Conservation (phyloP, 92 coral and sea anemone species). For the Hydrozoanthus gracilis region DNA sequence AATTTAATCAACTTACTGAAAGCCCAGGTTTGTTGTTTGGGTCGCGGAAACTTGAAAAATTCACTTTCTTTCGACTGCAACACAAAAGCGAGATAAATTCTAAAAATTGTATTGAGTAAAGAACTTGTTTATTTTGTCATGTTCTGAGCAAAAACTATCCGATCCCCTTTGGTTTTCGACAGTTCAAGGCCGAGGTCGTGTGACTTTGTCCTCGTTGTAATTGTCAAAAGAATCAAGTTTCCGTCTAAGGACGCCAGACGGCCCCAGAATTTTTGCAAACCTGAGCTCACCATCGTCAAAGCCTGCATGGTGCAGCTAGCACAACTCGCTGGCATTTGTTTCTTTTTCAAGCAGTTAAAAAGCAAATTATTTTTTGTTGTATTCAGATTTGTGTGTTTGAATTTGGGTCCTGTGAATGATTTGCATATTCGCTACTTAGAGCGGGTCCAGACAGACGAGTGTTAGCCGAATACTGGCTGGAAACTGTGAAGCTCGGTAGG, state of each 20-base stretch:
- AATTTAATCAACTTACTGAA: conserved; percentile 23
- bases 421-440: conserved; percentile 37
- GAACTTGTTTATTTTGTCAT: background rate
- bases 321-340: background rate
- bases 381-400: conserved; percentile 8
- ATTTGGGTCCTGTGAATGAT: background rate
- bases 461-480: conserved; percentile 33
- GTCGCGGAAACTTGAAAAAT: background rate
- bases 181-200: conserved; percentile 22
- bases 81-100: background rate
- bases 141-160: conserved; percentile 8
- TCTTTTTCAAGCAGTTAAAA: background rate
- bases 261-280: conserved; percentile 38
- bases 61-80: background rate
- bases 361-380: background rate
- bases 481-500: background rate
- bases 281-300: background rate
- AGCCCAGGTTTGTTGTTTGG: background rate
- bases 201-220: conserved; percentile 30
- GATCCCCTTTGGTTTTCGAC: conserved; percentile 17
- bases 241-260: conserved; percentile 48
- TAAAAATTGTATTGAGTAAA: background rate
- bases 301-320: background rate
- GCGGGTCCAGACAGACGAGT: conserved; percentile 31
- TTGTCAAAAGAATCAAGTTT: conserved; percentile 35